Evolutionary conservation across 2,797 vertebrate genomes (phyloP).

Genomic region (Acomys russatus): DNA sequence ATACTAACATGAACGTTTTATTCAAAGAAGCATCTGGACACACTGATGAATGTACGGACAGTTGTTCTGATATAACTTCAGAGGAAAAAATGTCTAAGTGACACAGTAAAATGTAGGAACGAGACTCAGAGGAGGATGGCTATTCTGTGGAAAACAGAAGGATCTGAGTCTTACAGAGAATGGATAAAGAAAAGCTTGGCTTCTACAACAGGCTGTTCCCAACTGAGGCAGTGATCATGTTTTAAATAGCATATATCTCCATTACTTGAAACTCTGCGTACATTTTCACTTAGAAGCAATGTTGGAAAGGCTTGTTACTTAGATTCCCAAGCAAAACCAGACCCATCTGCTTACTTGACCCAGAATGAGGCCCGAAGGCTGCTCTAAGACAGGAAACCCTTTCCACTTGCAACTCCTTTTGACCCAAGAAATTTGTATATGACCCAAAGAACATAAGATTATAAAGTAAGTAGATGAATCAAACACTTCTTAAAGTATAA

Average conservation of each 20-base stretch:
- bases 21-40: slow-evolving; percentile 40
- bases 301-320: slow-evolving; percentile 57
- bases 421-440: neutral
- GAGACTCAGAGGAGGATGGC: slow-evolving; percentile 30
- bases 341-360: slow-evolving; percentile 31
- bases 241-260: slow-evolving; percentile 63
- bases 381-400: neutral
- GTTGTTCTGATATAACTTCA: slow-evolving; percentile 65
- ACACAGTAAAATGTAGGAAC: slow-evolving; percentile 22
- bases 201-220: slow-evolving; percentile 47
- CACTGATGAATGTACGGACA: slow-evolving; percentile 22
- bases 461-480: neutral
- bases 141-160: slow-evolving; percentile 14
- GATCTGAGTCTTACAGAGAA: slow-evolving; percentile 39
- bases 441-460: neutral
- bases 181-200: neutral
- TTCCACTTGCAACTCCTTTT: neutral
- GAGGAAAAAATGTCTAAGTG: slow-evolving; percentile 51
- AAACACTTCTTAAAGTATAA: neutral
- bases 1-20: slow-evolving; percentile 37
- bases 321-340: slow-evolving; percentile 50
- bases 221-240: slow-evolving; percentile 49
- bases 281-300: slow-evolving; percentile 67
- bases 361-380: slow-evolving; percentile 36
- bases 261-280: slow-evolving; percentile 61